Conservation (phyloP, 2,113 vertebrate species). For the Ariopsis seemanni region DNA sequence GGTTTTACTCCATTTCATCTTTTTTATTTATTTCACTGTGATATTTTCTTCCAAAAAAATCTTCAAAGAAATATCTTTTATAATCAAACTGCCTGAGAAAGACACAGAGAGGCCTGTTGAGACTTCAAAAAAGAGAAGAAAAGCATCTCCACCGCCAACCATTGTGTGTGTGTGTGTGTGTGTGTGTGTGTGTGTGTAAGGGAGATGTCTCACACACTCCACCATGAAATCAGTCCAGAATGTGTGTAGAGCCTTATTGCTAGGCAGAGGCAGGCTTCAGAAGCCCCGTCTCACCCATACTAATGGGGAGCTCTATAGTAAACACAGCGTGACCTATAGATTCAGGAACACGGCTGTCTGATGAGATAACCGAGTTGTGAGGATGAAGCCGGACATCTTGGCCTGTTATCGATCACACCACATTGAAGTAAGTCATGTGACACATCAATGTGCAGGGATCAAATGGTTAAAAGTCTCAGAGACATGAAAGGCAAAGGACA, state of each 20-base stretch:
- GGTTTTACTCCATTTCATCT: neutral
- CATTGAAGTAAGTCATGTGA: constrained; percentile 7
- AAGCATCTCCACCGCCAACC: neutral
- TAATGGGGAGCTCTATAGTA: neutral
- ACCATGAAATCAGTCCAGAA: neutral
- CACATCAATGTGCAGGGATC: neutral
- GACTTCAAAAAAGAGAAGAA: constrained; percentile 15
- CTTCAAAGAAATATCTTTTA: constrained; percentile 21
- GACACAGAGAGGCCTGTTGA: neutral
- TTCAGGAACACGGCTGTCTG: constrained; percentile 29
- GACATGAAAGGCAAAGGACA: neutral
- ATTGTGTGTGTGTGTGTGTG: neutral
- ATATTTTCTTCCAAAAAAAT: neutral
- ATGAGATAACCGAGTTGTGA: constrained; percentile 18
- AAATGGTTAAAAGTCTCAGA: constrained; percentile 13
- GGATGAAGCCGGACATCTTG: neutral
- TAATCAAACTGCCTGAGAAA: constrained; percentile 9
- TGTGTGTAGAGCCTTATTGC: neutral
- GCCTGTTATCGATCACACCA: neutral
- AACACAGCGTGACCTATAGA: constrained; percentile 25
- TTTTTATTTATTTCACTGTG: neutral
- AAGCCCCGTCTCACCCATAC: neutral
- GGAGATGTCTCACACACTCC: neutral
- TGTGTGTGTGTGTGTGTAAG: neutral
- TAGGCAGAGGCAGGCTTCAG: neutral